These are phyloP conservation scores for Nomada hirtipes DNA, from an alignment of 2,888 invertebrate genomes.

Conservation along the genomic window DNA sequence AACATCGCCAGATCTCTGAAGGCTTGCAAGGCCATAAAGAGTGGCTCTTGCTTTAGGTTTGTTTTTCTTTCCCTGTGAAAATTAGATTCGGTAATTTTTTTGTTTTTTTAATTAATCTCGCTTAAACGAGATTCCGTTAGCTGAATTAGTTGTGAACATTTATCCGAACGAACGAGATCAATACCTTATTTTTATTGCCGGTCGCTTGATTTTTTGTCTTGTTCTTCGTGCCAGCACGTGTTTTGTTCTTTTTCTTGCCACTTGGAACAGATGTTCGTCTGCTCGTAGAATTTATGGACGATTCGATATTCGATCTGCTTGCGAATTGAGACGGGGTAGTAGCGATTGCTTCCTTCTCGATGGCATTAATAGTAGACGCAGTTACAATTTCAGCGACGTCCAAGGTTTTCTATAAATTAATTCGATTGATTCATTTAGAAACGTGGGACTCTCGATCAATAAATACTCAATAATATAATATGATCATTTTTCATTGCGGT, in stretches of 20 bases:
- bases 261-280: conserved; percentile 49
- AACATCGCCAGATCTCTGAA: conserved; percentile 92
- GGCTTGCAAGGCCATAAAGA: conserved; percentile 91
- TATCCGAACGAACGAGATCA: no score
- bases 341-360: conserved; percentile 41
- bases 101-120: neutral
- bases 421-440: neutral
- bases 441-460: no score
- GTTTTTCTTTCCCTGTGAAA: conserved; percentile 82
- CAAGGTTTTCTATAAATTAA: conserved; percentile 40
- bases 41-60: conserved; percentile 91
- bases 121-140: neutral
- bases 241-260: conserved; percentile 84
- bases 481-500: no score
- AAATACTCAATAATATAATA: no score
- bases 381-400: conserved; percentile 43
- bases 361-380: conserved; percentile 5
- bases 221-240: conserved; percentile 66
- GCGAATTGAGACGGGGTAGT: conserved; percentile 21
- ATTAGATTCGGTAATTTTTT: neutral
- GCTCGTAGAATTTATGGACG: conserved; percentile 25
- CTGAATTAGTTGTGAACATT: no score
- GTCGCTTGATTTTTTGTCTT: conserved; percentile 70
- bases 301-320: conserved; percentile 36
- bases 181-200: conserved; percentile 84